Base-by-base conservation (phyloP, 2,888 invertebrate species). In the Miltochrista miniata region DNA sequence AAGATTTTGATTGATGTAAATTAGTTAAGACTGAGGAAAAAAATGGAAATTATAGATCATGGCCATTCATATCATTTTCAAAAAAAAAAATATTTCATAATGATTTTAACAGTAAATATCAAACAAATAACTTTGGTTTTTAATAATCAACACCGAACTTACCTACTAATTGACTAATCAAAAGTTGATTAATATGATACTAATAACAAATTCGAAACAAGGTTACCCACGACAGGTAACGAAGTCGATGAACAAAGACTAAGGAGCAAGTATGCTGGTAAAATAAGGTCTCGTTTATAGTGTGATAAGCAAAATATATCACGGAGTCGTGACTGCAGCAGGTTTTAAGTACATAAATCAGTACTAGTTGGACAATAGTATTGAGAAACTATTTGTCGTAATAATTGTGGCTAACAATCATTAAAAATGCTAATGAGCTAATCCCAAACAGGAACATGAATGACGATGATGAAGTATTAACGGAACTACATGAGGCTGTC, bases 261-360 rank as follows among this genome's bases (percentile, higher is more conserved):
- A 55, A 54, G 45, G 48, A 48, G 48, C 61, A 60, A 40, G 55
- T 61, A 54, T 48, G 54, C 12, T 50, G 15, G 45, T 52, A 43
- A 55, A 61, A 64, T 70, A 69, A 76, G 56, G 48, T 65, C 54
- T 57, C 40, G 50, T 64, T 68, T 61, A 68, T n/a, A n/a, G n/a
- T n/a, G 67, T 64, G 76, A 79, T 74, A 76, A 76, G 69, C 56
- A 30, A 61, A 64, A 63, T 49, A 54, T 64, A 72, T 72, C 78
- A 77, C 77, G 74, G 76, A 69, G 71, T 63, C 72, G 72, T 75
- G 75, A 74, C 72, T 59, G 36, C 37, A 65, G 57, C 69, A 71
- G 64, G 74, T 74, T 64, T 54, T 53, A 68, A 53, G 50, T 61
- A 51, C 54, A 54, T 55, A 49, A 64, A 69, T 66, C 54, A 59